Conservation (phyloP, 2,888 invertebrate species). For the Cephus spinipes region DNA sequence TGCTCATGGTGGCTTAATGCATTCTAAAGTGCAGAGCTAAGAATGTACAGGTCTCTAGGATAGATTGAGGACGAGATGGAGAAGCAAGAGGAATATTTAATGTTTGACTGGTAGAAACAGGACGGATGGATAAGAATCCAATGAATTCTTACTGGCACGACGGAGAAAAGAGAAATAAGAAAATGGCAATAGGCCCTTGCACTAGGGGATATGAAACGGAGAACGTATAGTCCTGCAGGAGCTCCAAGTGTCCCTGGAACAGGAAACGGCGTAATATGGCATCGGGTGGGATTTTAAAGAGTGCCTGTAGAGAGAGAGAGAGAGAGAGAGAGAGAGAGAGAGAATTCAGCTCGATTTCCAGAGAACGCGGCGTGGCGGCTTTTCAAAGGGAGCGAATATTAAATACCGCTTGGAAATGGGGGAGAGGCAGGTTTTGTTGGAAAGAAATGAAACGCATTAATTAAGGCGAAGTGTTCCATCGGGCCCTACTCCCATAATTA, state of each 20-base stretch:
- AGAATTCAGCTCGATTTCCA: background rate
- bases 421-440: conserved; percentile 11
- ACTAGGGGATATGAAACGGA: background rate
- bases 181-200: background rate
- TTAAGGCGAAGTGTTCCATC: conserved; percentile 27
- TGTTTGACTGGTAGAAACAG: background rate
- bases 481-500: conserved; percentile 24
- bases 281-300: background rate
- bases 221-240: background rate
- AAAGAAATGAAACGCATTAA: conserved; percentile 31
- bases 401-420: conserved; percentile 4
- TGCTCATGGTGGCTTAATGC: background rate
- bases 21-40: background rate
- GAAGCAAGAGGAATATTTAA: background rate
- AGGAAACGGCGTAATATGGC: background rate
- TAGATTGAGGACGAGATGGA: background rate
- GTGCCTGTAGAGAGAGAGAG: background rate
- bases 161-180: background rate
- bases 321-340: background rate
- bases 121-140: background rate
- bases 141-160: background rate
- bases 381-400: conserved; percentile 7
- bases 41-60: background rate
- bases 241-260: background rate
- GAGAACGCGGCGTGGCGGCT: background rate